phyloP scores from a whole-genome alignment of 2,888 invertebrate genomes.

The Drosophila helvetica region DNA sequence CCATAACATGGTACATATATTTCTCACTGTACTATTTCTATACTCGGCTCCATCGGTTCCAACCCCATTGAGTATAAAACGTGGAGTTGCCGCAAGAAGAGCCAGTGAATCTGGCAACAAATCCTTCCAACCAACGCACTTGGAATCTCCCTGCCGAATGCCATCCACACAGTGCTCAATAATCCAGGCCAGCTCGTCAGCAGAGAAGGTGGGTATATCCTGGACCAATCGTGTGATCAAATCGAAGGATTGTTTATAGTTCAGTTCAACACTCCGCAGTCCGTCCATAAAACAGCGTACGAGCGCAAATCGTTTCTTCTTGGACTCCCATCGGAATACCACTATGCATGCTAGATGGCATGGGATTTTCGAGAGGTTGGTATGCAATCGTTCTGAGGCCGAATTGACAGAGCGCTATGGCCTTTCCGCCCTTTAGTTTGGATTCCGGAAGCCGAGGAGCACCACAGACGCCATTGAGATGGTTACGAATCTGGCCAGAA shows the following conservation, averaged over 20 bases:
- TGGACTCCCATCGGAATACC: conserved; percentile 38
- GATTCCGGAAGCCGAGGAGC: too few species aligned
- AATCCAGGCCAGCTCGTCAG: conserved; percentile 85
- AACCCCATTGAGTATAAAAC: conserved; percentile 85
- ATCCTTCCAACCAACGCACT: conserved; percentile 87
- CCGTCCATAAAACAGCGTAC: conserved; percentile 82
- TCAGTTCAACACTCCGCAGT: conserved; percentile 82
- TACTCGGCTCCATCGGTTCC: conserved; percentile 86
- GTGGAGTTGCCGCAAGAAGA: conserved; percentile 84
- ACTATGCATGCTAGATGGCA: too few species aligned
- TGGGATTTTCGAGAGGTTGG: too few species aligned
- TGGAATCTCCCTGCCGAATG: conserved; percentile 85
- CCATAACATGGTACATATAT: conserved; percentile 86
- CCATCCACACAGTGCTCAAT: conserved; percentile 86
- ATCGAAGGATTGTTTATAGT: conserved; percentile 84
- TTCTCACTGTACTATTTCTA: conserved; percentile 85
- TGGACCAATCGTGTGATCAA: conserved; percentile 85
- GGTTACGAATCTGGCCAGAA: too few species aligned
- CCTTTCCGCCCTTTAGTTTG: too few species aligned
- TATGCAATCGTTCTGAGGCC: too few species aligned
- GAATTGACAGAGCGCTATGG: too few species aligned
- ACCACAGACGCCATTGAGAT: too few species aligned
- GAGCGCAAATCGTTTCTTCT: conserved; percentile 80
- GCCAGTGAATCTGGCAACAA: conserved; percentile 86
- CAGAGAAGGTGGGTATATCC: conserved; percentile 84